phyloP scores from a whole-genome alignment of 2,113 vertebrate species.

The Solenodon paradoxus region DNA sequence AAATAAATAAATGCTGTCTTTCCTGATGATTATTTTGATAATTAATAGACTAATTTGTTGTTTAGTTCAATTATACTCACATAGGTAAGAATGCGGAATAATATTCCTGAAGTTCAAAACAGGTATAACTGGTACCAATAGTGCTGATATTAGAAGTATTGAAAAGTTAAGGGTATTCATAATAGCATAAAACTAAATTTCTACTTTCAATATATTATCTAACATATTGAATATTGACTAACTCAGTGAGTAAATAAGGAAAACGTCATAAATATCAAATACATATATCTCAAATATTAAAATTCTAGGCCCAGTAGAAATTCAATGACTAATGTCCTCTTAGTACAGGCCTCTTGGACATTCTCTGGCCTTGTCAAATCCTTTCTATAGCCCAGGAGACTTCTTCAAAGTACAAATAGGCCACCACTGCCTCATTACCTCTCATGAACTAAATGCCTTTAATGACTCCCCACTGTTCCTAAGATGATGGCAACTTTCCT shows the following conservation, averaged over 20 bases:
- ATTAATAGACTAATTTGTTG: background rate
- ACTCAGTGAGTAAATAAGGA: background rate
- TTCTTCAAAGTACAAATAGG: background rate
- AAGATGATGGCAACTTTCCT: background rate
- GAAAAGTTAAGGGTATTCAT: background rate
- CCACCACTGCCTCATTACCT: background rate
- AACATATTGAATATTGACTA: background rate
- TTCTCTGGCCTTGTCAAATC: background rate
- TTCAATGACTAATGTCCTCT: accelerated
- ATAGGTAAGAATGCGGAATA: background rate
- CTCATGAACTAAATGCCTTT: background rate
- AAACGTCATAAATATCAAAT: background rate
- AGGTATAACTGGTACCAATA: accelerated
- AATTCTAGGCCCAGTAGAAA: too few relatives aligned
- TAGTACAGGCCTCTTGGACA: background rate
- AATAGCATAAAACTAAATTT: background rate
- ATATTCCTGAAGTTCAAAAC: background rate
- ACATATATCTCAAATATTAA: background rate
- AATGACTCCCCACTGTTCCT: background rate
- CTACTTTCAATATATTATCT: background rate
- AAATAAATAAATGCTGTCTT: background rate
- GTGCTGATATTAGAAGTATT: too few relatives aligned
- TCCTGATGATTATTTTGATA: background rate
- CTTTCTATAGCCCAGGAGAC: background rate
- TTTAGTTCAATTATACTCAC: background rate